These are phyloP conservation scores for Gymnopithys bicolor DNA, from an alignment of 2,797 vertebrate genomes.

Conservation along the genomic window DNA sequence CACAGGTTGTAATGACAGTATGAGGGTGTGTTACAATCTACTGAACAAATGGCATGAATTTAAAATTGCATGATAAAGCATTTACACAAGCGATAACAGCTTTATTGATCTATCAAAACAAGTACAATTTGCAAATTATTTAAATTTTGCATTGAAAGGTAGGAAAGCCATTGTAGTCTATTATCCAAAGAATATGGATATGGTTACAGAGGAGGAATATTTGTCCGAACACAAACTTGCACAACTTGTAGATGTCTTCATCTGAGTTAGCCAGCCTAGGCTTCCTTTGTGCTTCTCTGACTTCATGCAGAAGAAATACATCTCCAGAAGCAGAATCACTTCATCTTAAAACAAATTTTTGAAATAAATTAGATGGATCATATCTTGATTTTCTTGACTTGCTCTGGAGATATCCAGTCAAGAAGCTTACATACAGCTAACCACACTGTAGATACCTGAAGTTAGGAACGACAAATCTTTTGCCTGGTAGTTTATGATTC, in stretches of 20 bases:
- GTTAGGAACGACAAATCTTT: neutral
- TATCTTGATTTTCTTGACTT: neutral
- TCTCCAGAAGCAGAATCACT: neutral
- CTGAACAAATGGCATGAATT: neutral
- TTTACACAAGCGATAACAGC: neutral
- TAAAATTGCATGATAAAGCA: neutral
- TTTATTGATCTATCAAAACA: constrained; percentile 6
- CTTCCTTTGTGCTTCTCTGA: neutral
- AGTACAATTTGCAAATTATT: neutral
- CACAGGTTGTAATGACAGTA: neutral
- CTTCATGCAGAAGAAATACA: neutral
- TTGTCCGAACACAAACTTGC: neutral
- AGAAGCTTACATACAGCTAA: neutral
- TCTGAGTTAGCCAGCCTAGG: neutral
- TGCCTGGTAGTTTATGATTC: neutral
- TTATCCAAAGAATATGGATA: neutral
- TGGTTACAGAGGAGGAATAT: neutral
- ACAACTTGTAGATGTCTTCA: neutral
- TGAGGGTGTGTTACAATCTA: neutral
- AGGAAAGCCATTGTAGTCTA: neutral
- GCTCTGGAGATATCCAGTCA: neutral
- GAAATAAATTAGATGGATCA: neutral
- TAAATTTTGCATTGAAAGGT: neutral
- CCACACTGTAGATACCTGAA: neutral
- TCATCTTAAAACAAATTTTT: neutral